Evolutionary conservation across 1,140 invertebrate genomes (phyloP).

Genomic region (Drosophila novamexicana): DNA sequence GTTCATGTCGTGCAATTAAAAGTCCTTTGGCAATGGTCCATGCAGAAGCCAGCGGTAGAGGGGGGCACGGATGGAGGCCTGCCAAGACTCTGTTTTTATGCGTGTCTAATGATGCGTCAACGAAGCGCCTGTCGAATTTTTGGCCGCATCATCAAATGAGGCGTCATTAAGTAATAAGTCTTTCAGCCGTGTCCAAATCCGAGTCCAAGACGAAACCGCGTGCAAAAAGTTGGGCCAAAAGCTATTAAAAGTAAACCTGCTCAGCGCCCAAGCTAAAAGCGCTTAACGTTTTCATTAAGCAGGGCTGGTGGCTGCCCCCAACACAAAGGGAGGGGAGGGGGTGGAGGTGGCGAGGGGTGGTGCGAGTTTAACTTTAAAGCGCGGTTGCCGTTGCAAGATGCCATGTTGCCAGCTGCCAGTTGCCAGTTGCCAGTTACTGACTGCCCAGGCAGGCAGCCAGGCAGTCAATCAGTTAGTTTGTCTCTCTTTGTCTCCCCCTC

Average conservation of each 20-base stretch:
- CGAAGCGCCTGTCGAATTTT: slow-evolving; percentile 32
- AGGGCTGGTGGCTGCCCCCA: not conserved
- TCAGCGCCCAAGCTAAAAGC: slow-evolving; percentile 21
- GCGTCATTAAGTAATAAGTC: slow-evolving; percentile 81
- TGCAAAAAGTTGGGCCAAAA: slow-evolving; percentile 61
- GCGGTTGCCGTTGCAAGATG: slow-evolving; percentile 4
- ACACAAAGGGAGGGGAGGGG: not conserved
- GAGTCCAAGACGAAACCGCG: slow-evolving; percentile 15
- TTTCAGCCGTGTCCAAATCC: slow-evolving; percentile 44
- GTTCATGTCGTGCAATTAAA: slow-evolving; percentile 55
- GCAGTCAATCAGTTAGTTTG: slow-evolving; percentile 42
- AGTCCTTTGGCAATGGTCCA: slow-evolving; percentile 59
- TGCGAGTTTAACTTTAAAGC: slow-evolving; percentile 52
- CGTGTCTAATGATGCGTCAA: slow-evolving; percentile 73
- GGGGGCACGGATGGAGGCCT: not conserved
- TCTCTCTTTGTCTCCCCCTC: slow-evolving; percentile 5
- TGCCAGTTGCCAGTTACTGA: slow-evolving; percentile 42
- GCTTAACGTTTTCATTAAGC: slow-evolving; percentile 75
- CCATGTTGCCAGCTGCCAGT: slow-evolving; percentile 15
- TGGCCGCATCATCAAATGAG: slow-evolving; percentile 62
- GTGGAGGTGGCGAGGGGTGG: not conserved
- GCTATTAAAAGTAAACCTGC: slow-evolving; percentile 59
- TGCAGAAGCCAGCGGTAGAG: slow-evolving; percentile 23
- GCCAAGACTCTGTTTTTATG: slow-evolving; percentile 48
- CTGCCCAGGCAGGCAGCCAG: slow-evolving; percentile 33